These are phyloP conservation scores for Diplolepis rosae DNA, from an alignment of 2,888 invertebrate genomes.

Conservation along the genomic window DNA sequence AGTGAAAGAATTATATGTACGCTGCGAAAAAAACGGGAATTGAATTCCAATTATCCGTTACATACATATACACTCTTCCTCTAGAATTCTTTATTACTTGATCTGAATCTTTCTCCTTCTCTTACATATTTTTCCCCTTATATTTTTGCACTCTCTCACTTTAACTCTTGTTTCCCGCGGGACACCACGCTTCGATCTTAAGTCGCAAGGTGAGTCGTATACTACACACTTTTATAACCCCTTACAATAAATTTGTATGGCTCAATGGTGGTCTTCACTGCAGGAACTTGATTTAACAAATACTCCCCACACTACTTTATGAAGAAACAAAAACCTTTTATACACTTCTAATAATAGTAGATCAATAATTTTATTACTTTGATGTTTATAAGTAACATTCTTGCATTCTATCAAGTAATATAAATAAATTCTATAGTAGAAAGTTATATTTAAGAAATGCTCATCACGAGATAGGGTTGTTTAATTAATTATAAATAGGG, in stretches of 20 bases:
- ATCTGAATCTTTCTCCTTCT: conserved; percentile 28
- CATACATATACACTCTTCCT: conserved; percentile 8
- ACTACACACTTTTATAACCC: conserved; percentile 29
- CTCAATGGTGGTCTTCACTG: not conserved
- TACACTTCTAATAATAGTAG: not conserved
- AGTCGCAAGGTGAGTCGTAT: conserved; percentile 41
- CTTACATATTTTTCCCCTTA: conserved; percentile 20
- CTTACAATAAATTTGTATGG: conserved; percentile 27
- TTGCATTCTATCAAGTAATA: no score
- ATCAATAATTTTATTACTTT: not conserved
- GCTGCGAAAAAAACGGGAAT: conserved; percentile 52
- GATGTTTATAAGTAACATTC: not conserved
- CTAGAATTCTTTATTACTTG: conserved; percentile 18
- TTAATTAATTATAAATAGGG: conserved; percentile 25
- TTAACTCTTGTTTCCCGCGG: conserved; percentile 34
- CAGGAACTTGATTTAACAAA: not conserved
- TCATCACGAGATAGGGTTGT: conserved; percentile 18
- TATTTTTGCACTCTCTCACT: conserved; percentile 31
- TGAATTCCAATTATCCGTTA: conserved; percentile 46
- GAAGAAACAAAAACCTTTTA: not conserved
- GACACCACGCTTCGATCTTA: conserved; percentile 38
- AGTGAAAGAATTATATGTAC: conserved; percentile 51
- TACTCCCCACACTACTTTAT: not conserved
- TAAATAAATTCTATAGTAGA: no score
- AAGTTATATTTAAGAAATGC: no score